Evolutionary conservation across 2,888 invertebrate genomes (phyloP), one percentile per base, ranked within the genome.

Genomic region (Stomorhina lunata): DNA sequence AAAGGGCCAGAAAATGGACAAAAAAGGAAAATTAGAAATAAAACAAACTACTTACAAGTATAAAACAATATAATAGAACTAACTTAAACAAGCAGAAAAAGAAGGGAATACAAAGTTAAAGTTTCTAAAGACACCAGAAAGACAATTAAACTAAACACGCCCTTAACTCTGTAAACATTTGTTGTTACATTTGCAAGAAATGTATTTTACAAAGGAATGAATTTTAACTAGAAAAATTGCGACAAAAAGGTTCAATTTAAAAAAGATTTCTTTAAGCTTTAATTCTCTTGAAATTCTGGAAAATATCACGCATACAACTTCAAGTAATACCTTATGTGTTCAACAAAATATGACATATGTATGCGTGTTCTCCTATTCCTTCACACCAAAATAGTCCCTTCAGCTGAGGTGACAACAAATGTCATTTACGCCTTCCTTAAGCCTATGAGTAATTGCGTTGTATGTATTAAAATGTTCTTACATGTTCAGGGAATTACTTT

Each of bases 131-230:
- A 34, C 20, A 68, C 17, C 22, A 22, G 17, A 17, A 17, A 34
- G 37, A 61, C 22, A 48, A 66, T 50, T 66, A 66, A 72, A 45
- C 12, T 34, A 34, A 59, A 25, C 48, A 72, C 59, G 59, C 71
- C 59, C n/a, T 48, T 48, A 48, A 59, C 15, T 20, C 29, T 55
- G 40, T 55, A 55, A 29, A 29, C 40, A 50, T 55, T 43, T 43
- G 9, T 43, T 37, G 34, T 69, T 43, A n/a, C n/a, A 55, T 29
- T 55, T 53, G 34, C 17, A 5, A 5, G 22, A 68, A 15, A 37
- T 37, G 6, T 37, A 22, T 32, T 17, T n/a, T n/a, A n/a, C n/a
- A n/a, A n/a, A n/a, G n/a, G n/a, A n/a, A n/a, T n/a, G n/a, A n/a
- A 29, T 17, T 32, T 55, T 32, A 17, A 17, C 9, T 53, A 10